Base-by-base conservation (phyloP, 2,888 invertebrate genomes). In the Ochropacha duplaris region DNA sequence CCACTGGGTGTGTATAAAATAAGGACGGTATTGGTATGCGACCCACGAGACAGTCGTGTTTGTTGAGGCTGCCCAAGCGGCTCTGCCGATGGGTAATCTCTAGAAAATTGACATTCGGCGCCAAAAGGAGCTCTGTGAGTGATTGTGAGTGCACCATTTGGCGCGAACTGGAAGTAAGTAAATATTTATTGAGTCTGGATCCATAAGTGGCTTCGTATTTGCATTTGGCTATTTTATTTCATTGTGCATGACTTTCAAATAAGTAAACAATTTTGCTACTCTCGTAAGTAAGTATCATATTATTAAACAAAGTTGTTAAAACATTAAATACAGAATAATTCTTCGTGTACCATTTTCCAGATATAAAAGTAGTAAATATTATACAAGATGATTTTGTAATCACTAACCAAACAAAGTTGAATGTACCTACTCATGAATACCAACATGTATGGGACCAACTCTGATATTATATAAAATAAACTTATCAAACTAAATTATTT, bases 61-160 rank as follows among this genome's bases (percentile, higher is more conserved):
- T 74, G 77, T 79, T 78, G 60, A 68, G 59, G 77, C 79, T 70
- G 77, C 78, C 79, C 69, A 44, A 44, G 75, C 78, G 70, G 74
- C 73, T 70, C 78, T 74, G 71, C 69, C 78, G 79, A 79, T 81
- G 81, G 78, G 76, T 82, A 83, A 86, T 88, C 83, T 86, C 76
- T 84, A 82, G 83, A 82, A 86, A 88, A 89, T 81, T 90, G 85
- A 86, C 87, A 87, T 85, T 88, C 79, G 84, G 86, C 88, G 86
- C 88, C 89, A 83, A 83, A 84, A 83, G 81, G 78, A 80, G 72
- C 76, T 71, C 72, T 78, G 65, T 74, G 80, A 81, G 78, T 79
- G 83, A 86, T 82, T 78, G 79, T 74, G 75, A 84, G 81, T 80
- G 79, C 77, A 69, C 76, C 78, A 83, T 85, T 83, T 81, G 83